phyloP scores from a whole-genome alignment of 2,113 vertebrate species.

The Zeus faber region DNA sequence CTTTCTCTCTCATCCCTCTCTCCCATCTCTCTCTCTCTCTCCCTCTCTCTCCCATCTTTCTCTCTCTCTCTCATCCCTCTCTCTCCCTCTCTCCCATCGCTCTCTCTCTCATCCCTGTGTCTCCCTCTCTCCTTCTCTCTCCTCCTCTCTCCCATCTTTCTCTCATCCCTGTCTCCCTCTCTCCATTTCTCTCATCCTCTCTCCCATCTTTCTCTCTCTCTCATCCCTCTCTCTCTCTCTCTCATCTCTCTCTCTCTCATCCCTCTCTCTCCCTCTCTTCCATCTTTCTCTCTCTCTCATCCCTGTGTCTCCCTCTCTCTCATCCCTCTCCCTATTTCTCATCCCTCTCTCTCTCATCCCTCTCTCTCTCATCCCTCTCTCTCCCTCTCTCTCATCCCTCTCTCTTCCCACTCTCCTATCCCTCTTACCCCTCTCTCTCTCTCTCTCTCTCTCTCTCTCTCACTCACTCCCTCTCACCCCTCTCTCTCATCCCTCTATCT shows the following conservation, averaged over 20 bases:
- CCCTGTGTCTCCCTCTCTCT: not conserved
- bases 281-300: not conserved
- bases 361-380: not conserved
- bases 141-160: not conserved
- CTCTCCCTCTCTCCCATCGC: not conserved
- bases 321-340: not conserved
- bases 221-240: conserved; percentile 1
- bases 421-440: not conserved
- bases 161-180: not conserved
- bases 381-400: not conserved
- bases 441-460: not conserved
- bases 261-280: conserved; percentile 25
- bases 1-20: not conserved
- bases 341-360: too few species aligned
- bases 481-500: conserved; percentile 35
- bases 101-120: too few species aligned
- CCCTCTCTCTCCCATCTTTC: not conserved
- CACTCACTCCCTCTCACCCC: too few species aligned
- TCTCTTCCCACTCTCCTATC: too few species aligned
- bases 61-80: conserved; percentile 4
- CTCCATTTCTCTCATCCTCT: not conserved
- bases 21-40: too few species aligned
- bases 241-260: too few species aligned
- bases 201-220: conserved; percentile 11
- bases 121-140: conserved; percentile 38